A percentile compares a stretch with the other conserved stretches of the same genome.
Evolutionary conservation across 2,113 vertebrate genomes (phyloP).

Genomic region (Campylomormyrus numenius): DNA sequence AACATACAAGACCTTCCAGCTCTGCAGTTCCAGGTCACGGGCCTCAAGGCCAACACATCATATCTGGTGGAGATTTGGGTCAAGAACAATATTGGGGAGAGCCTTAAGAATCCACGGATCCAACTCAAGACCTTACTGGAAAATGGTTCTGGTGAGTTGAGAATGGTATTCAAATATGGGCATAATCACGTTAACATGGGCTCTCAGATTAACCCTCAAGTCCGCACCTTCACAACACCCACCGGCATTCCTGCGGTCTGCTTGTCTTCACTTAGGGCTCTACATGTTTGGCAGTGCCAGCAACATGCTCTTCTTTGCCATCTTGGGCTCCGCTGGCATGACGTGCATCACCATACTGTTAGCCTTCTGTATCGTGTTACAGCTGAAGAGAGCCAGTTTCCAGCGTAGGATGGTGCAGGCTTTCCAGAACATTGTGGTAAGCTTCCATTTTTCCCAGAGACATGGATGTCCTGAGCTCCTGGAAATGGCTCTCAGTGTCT

Average conservation of each 20-base stretch:
- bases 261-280: slow-evolving; percentile 24
- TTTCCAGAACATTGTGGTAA: slow-evolving; percentile 72
- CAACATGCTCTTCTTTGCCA: slow-evolving; percentile 78
- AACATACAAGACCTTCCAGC: slow-evolving; percentile 53
- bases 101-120: slow-evolving; percentile 49
- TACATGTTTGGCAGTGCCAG: slow-evolving; percentile 49
- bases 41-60: slow-evolving; percentile 64
- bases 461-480: neutral
- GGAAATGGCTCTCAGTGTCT: neutral
- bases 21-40: slow-evolving; percentile 69
- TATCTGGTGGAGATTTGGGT: slow-evolving; percentile 73
- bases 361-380: slow-evolving; percentile 77
- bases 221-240: neutral
- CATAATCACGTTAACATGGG: neutral
- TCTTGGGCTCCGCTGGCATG: slow-evolving; percentile 82
- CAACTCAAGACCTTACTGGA: slow-evolving; percentile 56
- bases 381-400: slow-evolving; percentile 70
- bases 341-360: slow-evolving; percentile 78
- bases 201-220: neutral
- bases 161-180: neutral
- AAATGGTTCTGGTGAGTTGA: slow-evolving; percentile 34
- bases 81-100: slow-evolving; percentile 74
- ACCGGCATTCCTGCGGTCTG: neutral
- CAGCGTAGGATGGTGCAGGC: slow-evolving; percentile 77
- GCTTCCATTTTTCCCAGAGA: slow-evolving; percentile 20